Conservation (phyloP, 2,888 invertebrate species). For the Dorcus parallelipipedus region DNA sequence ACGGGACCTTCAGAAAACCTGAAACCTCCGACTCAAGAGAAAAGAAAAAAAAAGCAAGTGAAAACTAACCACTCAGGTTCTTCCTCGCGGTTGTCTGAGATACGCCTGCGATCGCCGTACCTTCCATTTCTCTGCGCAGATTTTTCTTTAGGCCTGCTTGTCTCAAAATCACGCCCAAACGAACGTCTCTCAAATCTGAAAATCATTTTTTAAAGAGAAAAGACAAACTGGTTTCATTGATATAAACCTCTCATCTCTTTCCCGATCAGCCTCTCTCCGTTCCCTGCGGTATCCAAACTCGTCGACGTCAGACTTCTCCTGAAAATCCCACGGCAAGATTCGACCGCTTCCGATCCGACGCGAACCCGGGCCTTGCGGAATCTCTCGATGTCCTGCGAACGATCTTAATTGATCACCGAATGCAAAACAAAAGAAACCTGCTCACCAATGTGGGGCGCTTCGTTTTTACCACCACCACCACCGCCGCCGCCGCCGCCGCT, state of each 20-base stretch:
- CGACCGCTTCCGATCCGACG: slow-evolving; percentile 84
- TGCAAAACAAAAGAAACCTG: neutral
- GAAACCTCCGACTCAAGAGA: neutral
- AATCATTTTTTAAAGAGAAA: slow-evolving; percentile 13
- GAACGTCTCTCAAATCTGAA: slow-evolving; percentile 53
- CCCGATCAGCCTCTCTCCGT: slow-evolving; percentile 28
- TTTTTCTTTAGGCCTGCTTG: slow-evolving; percentile 35
- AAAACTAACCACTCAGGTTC: slow-evolving; percentile 80
- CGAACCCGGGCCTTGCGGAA: slow-evolving; percentile 33
- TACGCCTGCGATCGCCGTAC: slow-evolving; percentile 58
- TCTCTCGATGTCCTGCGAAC: slow-evolving; percentile 40
- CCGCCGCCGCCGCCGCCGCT: too few species aligned
- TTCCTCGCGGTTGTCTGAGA: slow-evolving; percentile 56
- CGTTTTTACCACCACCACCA: too few species aligned
- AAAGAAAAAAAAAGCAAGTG: neutral
- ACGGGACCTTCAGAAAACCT: slow-evolving; percentile 83
- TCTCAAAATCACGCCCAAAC: slow-evolving; percentile 58
- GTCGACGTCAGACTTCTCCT: slow-evolving; percentile 29
- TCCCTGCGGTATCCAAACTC: slow-evolving; percentile 32
- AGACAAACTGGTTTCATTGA: neutral
- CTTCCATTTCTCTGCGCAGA: slow-evolving; percentile 41
- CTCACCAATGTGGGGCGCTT: neutral
- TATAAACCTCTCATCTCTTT: slow-evolving; percentile 30
- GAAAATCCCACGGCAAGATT: slow-evolving; percentile 62
- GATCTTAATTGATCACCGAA: neutral